Evolutionary conservation across 2,113 vertebrate genomes (phyloP).

Genomic region (Ophiodon elongatus): DNA sequence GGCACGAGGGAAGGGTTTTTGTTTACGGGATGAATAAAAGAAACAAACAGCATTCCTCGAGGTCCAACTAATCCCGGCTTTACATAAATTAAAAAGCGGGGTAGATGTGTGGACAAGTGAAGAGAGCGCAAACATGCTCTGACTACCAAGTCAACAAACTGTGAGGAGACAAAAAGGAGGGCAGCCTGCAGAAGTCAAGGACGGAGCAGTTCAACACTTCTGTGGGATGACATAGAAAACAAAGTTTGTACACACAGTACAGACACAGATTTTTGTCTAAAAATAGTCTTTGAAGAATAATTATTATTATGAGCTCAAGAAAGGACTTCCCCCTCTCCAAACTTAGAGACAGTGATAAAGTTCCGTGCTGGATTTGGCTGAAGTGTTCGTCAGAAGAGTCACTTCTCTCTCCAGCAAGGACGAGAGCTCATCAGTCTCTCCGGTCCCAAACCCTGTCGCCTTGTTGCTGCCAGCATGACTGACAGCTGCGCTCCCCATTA

Average conservation of each 20-base stretch:
- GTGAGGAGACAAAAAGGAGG: conserved; percentile 29
- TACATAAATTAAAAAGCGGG: conserved; percentile 64
- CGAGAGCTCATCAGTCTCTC: conserved; percentile 28
- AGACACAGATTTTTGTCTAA: conserved; percentile 58
- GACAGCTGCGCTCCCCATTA: conserved; percentile 3
- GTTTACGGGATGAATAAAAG: conserved; percentile 58
- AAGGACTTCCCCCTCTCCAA: conserved; percentile 22
- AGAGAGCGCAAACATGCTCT: conserved; percentile 59
- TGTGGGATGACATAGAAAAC: conserved; percentile 55
- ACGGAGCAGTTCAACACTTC: conserved; percentile 28
- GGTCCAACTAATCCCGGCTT: conserved; percentile 71
- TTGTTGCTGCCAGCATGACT: conserved; percentile 3
- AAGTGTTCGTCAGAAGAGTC: conserved; percentile 34
- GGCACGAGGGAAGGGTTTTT: conserved; percentile 45
- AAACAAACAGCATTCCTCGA: conserved; percentile 60
- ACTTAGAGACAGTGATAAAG: conserved; percentile 28
- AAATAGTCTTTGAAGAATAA: conserved; percentile 60
- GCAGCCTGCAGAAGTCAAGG: conserved; percentile 37
- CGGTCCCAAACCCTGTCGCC: not conserved
- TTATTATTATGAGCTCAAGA: conserved; percentile 16
- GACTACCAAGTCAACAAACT: conserved; percentile 38
- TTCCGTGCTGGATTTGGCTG: conserved; percentile 8
- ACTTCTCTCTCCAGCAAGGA: conserved; percentile 23
- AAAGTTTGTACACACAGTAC: conserved; percentile 22
- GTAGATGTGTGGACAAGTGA: conserved; percentile 49